phyloP scores from a whole-genome alignment of 2,113 vertebrate genomes.

The Acrocephalus kingi region DNA sequence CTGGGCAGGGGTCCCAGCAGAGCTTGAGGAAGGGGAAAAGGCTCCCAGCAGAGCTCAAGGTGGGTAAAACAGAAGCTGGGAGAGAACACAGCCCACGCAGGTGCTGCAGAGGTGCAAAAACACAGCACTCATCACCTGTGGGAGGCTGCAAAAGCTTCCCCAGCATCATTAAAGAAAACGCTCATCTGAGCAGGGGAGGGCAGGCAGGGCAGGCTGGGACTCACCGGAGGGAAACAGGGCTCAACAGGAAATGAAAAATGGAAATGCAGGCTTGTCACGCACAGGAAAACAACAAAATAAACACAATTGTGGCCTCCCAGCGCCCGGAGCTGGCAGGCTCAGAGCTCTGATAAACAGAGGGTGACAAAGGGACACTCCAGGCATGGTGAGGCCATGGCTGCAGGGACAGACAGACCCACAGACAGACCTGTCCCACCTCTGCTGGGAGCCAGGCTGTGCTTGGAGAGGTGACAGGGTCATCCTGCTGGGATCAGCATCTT shows the following conservation, averaged over 20 bases:
- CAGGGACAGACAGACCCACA: background rate
- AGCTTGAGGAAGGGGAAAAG: background rate
- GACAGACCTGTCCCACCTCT: background rate
- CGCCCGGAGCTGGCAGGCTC: background rate
- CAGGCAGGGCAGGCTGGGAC: background rate
- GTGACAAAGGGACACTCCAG: background rate
- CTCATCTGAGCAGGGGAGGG: background rate
- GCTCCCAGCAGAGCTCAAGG: background rate
- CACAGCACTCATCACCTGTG: background rate
- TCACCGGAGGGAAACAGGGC: conserved; percentile 49
- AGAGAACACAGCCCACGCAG: background rate
- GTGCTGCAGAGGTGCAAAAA: background rate
- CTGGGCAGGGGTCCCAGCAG: background rate
- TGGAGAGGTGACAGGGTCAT: background rate
- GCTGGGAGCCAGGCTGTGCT: background rate
- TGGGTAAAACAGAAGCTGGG: background rate
- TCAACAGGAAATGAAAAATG: conserved; percentile 75
- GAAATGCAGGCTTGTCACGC: conserved; percentile 40
- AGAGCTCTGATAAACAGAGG: background rate
- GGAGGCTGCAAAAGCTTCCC: background rate
- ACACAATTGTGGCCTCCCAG: background rate
- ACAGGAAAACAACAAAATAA: conserved; percentile 8
- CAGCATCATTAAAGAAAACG: rapidly evolving
- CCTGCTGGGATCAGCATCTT: background rate
- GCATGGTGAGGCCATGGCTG: rapidly evolving